A percentile compares a stretch with the other conserved stretches of the same genome.
phyloP scores from a whole-genome alignment of 2,113 vertebrate genomes.

The Gymnarchus niloticus region DNA sequence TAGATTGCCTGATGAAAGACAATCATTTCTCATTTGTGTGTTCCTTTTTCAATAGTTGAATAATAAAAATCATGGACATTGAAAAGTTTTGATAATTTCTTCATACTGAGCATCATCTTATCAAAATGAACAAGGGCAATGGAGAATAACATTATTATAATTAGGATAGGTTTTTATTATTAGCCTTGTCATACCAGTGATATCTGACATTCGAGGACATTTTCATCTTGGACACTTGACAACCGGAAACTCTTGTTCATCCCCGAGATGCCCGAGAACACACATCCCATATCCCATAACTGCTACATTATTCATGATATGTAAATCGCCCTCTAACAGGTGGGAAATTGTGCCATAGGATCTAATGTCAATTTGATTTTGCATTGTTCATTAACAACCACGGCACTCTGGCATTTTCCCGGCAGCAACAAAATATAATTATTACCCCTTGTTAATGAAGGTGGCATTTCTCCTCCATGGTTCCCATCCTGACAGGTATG shows the following conservation, averaged over 20 bases:
- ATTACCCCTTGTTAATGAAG: conserved; percentile 23
- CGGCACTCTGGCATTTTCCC: conserved; percentile 17
- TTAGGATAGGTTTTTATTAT: conserved; percentile 2
- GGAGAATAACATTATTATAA: conserved; percentile 7
- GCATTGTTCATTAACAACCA: conserved; percentile 24
- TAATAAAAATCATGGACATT: conserved; percentile 5
- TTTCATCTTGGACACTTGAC: not conserved
- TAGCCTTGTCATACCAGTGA: not conserved
- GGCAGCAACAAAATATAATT: conserved; percentile 28
- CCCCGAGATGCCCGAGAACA: not conserved
- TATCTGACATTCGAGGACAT: conserved; percentile 8
- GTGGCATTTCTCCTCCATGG: conserved; percentile 7
- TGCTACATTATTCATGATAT: conserved; percentile 22
- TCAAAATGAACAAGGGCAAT: conserved; percentile 11
- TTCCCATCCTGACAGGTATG: not conserved
- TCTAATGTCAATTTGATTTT: conserved; percentile 25
- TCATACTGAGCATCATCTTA: conserved; percentile 11
- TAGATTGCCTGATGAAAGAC: conserved; percentile 14
- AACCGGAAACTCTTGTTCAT: not conserved
- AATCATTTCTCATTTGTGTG: not conserved
- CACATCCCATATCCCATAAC: not conserved
- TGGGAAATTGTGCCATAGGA: conserved; percentile 23
- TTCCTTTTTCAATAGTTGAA: conserved; percentile 10
- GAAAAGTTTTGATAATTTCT: conserved; percentile 3
- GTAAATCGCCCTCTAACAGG: conserved; percentile 25